A percentile compares a stretch with the other conserved stretches of the same genome.
Evolutionary conservation across 2,113 vertebrate species (phyloP).

Genomic region (Coreoperca whiteheadi): DNA sequence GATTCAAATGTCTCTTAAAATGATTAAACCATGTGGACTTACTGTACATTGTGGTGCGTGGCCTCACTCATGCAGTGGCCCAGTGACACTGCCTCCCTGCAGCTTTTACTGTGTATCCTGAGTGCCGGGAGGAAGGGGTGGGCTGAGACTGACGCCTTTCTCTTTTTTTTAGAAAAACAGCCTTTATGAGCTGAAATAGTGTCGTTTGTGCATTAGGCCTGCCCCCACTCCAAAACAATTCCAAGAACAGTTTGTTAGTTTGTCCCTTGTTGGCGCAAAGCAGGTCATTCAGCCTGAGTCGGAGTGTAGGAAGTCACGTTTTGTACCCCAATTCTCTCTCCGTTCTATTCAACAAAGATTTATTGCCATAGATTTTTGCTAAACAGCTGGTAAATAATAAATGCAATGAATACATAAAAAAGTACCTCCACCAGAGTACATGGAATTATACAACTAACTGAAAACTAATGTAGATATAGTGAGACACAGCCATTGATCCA

Average conservation of each 20-base stretch:
- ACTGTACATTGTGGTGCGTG: not conserved
- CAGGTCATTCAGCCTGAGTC: conserved; percentile 60
- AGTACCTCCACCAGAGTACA: too few species aligned
- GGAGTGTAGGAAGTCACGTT: conserved; percentile 65
- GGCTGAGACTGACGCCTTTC: conserved; percentile 50
- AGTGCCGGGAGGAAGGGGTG: conserved; percentile 63
- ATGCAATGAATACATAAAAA: too few species aligned
- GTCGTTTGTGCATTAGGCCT: conserved; percentile 62
- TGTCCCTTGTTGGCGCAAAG: conserved; percentile 67
- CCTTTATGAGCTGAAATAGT: conserved; percentile 70
- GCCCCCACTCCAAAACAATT: conserved; percentile 72
- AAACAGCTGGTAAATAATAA: too few species aligned
- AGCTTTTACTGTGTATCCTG: conserved; percentile 35
- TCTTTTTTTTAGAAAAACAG: conserved; percentile 64
- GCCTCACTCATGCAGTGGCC: not conserved
- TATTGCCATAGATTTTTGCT: conserved; percentile 8
- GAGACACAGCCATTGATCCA: too few species aligned
- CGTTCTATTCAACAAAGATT: conserved; percentile 20
- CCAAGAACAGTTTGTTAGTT: conserved; percentile 73
- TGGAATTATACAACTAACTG: too few species aligned
- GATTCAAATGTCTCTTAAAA: not conserved
- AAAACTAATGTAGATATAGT: too few species aligned
- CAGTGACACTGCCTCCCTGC: conserved; percentile 19
- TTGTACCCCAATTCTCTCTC: conserved; percentile 33
- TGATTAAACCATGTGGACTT: conserved; percentile 8